Conservation (phyloP, 2,888 invertebrate genomes). For the Spicauda simplicius region DNA sequence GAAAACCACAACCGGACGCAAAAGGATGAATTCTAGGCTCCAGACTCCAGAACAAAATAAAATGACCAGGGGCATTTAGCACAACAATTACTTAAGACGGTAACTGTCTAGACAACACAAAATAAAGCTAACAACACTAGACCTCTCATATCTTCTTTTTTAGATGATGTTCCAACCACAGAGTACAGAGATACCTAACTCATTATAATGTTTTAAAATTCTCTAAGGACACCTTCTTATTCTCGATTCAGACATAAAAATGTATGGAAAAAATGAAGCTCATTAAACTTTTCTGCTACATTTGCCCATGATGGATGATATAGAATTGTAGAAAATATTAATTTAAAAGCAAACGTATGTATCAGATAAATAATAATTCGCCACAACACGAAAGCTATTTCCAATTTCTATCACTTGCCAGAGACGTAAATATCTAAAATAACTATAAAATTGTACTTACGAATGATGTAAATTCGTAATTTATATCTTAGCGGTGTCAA, state of each 20-base stretch:
- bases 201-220: too few relatives aligned
- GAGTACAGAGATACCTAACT: not conserved
- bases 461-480: constrained; percentile 61
- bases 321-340: too few relatives aligned
- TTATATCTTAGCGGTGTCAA: constrained; percentile 50
- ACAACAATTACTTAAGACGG: not conserved
- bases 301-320: too few relatives aligned
- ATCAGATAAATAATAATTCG: not conserved
- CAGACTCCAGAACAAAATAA: not conserved
- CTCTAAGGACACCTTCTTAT: too few relatives aligned
- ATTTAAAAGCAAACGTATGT: too few relatives aligned
- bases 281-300: too few relatives aligned
- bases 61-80: constrained; percentile 4
- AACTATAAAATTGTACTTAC: constrained; percentile 60
- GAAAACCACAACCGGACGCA: not conserved
- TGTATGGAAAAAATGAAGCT: too few relatives aligned
- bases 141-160: not conserved
- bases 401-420: constrained; percentile 54
- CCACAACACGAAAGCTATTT: not conserved
- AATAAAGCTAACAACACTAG: constrained; percentile 13
- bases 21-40: not conserved
- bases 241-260: too few relatives aligned
- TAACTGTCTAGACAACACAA: constrained; percentile 20
- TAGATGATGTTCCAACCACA: not conserved
- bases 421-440: constrained; percentile 75